Percentiles rank a stretch among this genome's conserved stretches.
phyloP scores from a whole-genome alignment of 2,113 vertebrate species.

The Paradisaea rubra region DNA sequence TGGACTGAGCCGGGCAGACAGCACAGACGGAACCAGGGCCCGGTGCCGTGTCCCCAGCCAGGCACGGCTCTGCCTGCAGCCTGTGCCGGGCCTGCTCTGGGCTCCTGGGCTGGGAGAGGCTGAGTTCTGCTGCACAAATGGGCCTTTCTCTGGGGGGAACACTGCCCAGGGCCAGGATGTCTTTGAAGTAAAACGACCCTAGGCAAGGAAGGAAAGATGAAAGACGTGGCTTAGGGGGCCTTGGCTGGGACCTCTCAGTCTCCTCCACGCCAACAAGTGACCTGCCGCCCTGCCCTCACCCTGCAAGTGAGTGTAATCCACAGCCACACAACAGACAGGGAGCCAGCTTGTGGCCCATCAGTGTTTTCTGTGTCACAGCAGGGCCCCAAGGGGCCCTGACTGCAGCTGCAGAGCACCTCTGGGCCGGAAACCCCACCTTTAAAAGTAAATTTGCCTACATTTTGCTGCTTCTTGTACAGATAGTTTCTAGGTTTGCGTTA shows the following conservation, averaged over 20 bases:
- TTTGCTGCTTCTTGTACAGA: rapidly evolving
- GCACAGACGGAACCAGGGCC: background rate
- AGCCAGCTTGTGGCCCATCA: background rate
- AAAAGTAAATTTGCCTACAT: rapidly evolving
- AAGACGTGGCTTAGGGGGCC: background rate
- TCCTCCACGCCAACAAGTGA: rapidly evolving
- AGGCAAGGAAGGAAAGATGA: background rate
- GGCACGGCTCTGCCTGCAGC: background rate
- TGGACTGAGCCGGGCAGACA: too few relatives aligned
- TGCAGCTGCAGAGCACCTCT: background rate
- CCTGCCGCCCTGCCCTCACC: background rate
- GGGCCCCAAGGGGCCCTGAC: background rate
- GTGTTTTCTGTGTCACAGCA: background rate
- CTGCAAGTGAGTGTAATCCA: background rate
- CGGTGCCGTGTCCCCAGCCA: background rate
- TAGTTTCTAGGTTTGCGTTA: rapidly evolving
- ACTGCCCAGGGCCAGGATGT: rapidly evolving
- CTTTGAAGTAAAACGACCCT: background rate
- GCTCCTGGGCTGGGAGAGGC: background rate
- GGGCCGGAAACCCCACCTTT: background rate
- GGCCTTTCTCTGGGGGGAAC: background rate
- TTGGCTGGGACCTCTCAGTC: background rate
- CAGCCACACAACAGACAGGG: rapidly evolving
- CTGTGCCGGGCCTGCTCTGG: too few relatives aligned
- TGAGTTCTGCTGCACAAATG: background rate